Percentiles rank a stretch among this genome's conserved stretches.
phyloP scores from a whole-genome alignment of 2,797 vertebrate genomes.

The Tragelaphus eurycerus region DNA sequence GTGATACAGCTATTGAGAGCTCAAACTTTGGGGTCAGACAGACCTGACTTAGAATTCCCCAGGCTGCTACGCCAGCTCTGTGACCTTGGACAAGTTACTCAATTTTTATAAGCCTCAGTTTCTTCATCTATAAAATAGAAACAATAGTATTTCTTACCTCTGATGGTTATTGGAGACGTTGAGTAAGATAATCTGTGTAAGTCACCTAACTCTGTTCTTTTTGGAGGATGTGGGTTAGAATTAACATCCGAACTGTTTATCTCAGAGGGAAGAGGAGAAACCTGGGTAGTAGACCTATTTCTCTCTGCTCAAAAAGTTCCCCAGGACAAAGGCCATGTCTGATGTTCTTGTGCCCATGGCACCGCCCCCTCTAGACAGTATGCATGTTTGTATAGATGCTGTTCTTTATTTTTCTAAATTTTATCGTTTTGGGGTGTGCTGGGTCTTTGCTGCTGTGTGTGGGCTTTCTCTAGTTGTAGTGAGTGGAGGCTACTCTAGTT shows the following conservation, averaged over 20 bases:
- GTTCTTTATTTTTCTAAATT: too few species aligned
- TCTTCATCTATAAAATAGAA: neutral
- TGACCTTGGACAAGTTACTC: neutral
- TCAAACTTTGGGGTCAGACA: neutral
- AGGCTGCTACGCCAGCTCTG: neutral
- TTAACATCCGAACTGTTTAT: neutral
- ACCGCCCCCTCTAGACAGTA: neutral
- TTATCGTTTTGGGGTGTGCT: too few species aligned
- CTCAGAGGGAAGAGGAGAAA: neutral
- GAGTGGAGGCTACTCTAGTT: neutral
- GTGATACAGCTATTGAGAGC: neutral
- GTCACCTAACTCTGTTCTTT: neutral
- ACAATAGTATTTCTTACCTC: neutral
- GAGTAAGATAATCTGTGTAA: neutral
- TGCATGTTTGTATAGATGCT: neutral
- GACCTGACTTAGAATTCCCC: neutral
- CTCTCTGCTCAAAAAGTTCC: neutral
- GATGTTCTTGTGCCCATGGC: neutral
- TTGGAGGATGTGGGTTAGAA: neutral
- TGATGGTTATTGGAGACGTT: neutral
- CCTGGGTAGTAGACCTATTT: neutral
- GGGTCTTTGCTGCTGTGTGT: too few species aligned
- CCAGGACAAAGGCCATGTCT: neutral
- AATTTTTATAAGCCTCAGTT: neutral
- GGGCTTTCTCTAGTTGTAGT: neutral